Evolutionary conservation across 2,113 vertebrate species (phyloP).

Genomic region (Apeltes quadracus): DNA sequence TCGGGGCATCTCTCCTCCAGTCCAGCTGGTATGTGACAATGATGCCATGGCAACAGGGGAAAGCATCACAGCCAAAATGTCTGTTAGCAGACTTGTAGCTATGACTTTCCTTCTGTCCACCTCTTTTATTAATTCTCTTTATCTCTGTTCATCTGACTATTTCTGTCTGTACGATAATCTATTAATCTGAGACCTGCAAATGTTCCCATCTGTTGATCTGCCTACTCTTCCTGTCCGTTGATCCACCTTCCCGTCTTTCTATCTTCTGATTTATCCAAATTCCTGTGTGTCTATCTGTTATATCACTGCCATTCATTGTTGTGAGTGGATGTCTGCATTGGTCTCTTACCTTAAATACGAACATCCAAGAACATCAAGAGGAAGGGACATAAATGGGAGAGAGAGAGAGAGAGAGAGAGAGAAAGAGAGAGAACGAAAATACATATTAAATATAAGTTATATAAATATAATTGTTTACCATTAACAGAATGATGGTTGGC

Average conservation of each 20-base stretch:
- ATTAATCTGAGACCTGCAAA: conserved; percentile 38
- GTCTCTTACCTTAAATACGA: conserved; percentile 65
- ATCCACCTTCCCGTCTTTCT: conserved; percentile 12
- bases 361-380: background rate
- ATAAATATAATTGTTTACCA: background rate
- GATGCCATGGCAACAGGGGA: conserved; percentile 70
- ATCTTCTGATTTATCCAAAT: conserved; percentile 20
- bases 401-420: conserved; percentile 39
- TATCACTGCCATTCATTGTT: background rate
- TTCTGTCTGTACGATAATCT: conserved; percentile 37
- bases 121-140: conserved; percentile 18
- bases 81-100: conserved; percentile 58
- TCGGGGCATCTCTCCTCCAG: conserved; percentile 25
- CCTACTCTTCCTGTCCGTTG: conserved; percentile 30
- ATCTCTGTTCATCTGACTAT: conserved; percentile 29
- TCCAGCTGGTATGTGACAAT: conserved; percentile 66
- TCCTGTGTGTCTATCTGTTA: background rate
- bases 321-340: background rate
- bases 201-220: conserved; percentile 42
- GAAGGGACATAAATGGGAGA: conserved; percentile 14
- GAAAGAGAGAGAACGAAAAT: too few relatives aligned
- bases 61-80: conserved; percentile 63
- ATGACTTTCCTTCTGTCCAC: conserved; percentile 50
- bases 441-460: background rate
- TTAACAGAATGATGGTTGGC: background rate